Evolutionary conservation across 1,140 invertebrate genomes (phyloP).

Genomic region (Battus philenor): DNA sequence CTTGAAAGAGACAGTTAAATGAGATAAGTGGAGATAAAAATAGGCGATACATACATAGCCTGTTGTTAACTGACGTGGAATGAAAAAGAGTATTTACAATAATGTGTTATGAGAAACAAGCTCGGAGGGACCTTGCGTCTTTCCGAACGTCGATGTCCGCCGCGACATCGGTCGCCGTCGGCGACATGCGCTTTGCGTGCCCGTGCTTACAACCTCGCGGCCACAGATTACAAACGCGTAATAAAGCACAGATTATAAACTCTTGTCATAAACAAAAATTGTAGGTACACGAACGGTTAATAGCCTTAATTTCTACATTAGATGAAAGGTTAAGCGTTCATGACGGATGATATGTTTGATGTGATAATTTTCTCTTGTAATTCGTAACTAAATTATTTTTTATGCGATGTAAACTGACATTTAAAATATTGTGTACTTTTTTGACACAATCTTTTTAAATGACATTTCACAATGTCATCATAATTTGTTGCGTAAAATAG

Average conservation of each 20-base stretch:
- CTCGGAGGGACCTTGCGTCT: conserved; percentile 1
- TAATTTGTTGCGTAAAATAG: too few species aligned
- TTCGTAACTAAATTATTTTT: too few species aligned
- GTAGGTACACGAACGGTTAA: background rate
- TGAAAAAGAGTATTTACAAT: background rate
- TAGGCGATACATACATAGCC: too few species aligned
- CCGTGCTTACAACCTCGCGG: conserved; percentile 1
- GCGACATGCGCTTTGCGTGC: conserved; percentile 11
- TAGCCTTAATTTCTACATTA: background rate
- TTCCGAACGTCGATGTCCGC: background rate
- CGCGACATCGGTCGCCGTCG: conserved; percentile 3
- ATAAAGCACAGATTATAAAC: conserved; percentile 6
- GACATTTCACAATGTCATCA: too few species aligned
- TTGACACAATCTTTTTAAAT: too few species aligned
- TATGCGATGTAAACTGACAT: too few species aligned
- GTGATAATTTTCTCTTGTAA: too few species aligned
- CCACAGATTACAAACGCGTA: background rate
- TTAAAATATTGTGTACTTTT: too few species aligned
- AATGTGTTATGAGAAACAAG: background rate
- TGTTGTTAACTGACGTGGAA: too few species aligned
- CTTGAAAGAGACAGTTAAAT: too few species aligned
- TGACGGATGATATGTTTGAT: too few species aligned
- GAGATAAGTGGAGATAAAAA: too few species aligned
- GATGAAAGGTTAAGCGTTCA: background rate
- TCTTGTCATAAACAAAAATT: background rate